Evolutionary conservation across 64 coral and sea anemone species (phyloP).

Genomic region (Acropora tenuis): DNA sequence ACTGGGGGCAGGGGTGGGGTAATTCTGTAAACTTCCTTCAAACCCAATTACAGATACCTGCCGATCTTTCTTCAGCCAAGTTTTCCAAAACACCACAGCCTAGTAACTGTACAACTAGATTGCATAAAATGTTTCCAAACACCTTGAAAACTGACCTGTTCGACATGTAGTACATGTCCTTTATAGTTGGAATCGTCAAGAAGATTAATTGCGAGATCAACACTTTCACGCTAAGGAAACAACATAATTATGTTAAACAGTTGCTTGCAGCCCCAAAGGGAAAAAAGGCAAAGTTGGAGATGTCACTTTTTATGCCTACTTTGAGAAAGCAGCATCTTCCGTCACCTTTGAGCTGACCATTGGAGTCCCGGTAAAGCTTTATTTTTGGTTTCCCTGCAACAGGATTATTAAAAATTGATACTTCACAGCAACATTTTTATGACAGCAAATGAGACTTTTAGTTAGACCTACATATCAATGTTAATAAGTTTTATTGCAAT

Average conservation of each 20-base stretch:
- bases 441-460: too few relatives aligned
- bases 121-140: neutral
- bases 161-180: slow-evolving; percentile 79
- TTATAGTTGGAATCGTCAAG: slow-evolving; percentile 90
- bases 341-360: slow-evolving; percentile 81
- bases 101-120: too few relatives aligned
- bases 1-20: too few relatives aligned
- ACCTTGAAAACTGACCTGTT: slow-evolving; percentile 58
- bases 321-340: slow-evolving; percentile 93
- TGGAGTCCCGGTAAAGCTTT: slow-evolving; percentile 85
- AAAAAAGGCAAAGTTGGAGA: too few relatives aligned
- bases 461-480: too few relatives aligned
- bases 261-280: neutral
- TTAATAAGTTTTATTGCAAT: too few relatives aligned
- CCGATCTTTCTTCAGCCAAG: too few relatives aligned
- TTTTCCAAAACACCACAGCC: too few relatives aligned
- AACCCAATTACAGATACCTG: too few relatives aligned
- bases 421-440: too few relatives aligned
- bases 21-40: too few relatives aligned
- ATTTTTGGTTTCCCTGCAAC: slow-evolving; percentile 83
- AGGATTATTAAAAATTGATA: neutral
- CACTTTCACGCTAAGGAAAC: slow-evolving; percentile 84
- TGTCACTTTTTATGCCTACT: neutral
- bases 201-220: slow-evolving; percentile 86
- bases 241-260: neutral